These are phyloP conservation scores for Microcebus jonahi DNA, from an alignment of 2,113 vertebrate species.

Conservation along the genomic window DNA sequence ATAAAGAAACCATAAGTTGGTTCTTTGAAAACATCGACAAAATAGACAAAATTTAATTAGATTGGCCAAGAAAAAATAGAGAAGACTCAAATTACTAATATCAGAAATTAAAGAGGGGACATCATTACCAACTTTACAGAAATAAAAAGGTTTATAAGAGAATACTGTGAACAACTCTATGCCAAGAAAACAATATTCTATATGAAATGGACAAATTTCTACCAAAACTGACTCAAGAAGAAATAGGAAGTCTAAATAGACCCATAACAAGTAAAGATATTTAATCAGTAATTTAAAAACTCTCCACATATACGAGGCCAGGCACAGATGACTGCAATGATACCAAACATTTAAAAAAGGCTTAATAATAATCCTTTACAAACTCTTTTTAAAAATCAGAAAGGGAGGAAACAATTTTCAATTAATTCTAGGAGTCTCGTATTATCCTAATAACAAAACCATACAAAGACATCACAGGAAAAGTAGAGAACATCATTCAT, in stretches of 20 bases:
- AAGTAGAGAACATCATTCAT: not conserved
- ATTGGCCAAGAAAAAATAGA: not conserved
- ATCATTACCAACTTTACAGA: not conserved
- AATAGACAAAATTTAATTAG: not conserved
- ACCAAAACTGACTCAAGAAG: not conserved
- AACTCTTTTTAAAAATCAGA: not conserved
- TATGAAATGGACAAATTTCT: not conserved
- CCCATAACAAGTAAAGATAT: not conserved
- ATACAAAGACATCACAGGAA: not conserved
- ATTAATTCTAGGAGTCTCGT: not conserved
- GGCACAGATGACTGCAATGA: not conserved
- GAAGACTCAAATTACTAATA: not conserved
- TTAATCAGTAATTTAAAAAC: not conserved
- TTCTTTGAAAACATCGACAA: not conserved
- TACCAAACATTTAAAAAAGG: not conserved
- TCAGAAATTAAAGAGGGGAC: not conserved
- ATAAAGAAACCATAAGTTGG: not conserved
- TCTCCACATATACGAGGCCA: not conserved
- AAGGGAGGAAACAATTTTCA: not conserved
- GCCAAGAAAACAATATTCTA: not conserved
- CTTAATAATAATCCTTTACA: not conserved
- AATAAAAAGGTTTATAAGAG: not conserved
- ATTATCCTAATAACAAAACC: not conserved
- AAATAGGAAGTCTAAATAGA: not conserved
- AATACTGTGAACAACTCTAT: not conserved